phyloP scores from a whole-genome alignment of 2,888 invertebrate species.

The Eugnorisma glareosa region DNA sequence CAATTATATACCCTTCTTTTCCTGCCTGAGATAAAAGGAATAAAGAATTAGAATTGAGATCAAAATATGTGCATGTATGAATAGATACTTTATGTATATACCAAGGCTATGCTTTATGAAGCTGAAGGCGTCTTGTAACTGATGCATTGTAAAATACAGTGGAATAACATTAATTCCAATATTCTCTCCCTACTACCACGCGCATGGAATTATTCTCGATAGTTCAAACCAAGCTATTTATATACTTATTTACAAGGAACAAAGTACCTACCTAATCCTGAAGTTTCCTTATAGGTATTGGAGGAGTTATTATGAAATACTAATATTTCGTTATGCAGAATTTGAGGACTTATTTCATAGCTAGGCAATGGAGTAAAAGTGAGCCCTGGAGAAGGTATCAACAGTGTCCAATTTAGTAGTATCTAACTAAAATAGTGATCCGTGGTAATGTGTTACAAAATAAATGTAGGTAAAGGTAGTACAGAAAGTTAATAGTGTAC shows the following conservation, averaged over 20 bases:
- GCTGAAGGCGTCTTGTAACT: background rate
- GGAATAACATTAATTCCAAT: slow-evolving; percentile 6
- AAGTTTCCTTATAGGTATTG: background rate
- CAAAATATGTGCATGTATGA: slow-evolving; percentile 1
- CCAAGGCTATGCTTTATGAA: background rate
- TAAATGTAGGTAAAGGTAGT: background rate
- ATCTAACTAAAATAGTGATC: background rate
- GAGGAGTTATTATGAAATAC: background rate
- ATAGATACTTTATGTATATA: background rate
- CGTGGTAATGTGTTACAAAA: background rate
- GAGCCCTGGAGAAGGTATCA: background rate
- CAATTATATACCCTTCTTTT: slow-evolving; percentile 5
- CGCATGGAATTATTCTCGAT: background rate
- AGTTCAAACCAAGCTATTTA: slow-evolving; percentile 9
- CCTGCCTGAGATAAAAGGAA: slow-evolving; percentile 13
- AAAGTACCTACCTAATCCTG: background rate
- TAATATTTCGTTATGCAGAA: background rate
- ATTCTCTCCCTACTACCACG: no score
- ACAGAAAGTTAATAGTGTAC: background rate
- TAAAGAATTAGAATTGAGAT: background rate
- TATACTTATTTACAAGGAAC: background rate
- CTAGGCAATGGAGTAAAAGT: background rate
- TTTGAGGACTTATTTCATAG: background rate
- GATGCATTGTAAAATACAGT: background rate
- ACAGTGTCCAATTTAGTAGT: background rate